Evolutionary conservation across 2,888 invertebrate species (phyloP).

Genomic region (Scaptodrosophila latifasciaeformis): DNA sequence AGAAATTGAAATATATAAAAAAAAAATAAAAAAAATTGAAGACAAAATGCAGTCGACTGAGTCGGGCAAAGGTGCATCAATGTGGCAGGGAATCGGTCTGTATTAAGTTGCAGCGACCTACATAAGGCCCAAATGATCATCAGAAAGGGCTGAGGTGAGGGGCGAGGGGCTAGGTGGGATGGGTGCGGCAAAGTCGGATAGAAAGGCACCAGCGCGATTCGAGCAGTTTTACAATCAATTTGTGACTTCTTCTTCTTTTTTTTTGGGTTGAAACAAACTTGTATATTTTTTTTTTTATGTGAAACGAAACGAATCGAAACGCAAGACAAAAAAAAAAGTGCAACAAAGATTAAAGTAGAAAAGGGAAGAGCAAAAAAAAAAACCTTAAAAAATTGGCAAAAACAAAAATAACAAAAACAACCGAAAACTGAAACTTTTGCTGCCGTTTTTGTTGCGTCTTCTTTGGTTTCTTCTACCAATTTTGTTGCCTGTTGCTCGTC

Average conservation of each 20-base stretch:
- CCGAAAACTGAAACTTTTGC: neutral
- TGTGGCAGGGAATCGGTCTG: constrained; percentile 41
- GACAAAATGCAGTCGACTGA: neutral
- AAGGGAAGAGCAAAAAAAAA: neutral
- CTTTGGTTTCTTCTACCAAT: neutral
- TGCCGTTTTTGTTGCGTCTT: too few species aligned
- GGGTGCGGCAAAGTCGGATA: neutral
- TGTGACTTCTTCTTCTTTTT: too few species aligned
- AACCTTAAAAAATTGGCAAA: neutral
- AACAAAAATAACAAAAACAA: neutral
- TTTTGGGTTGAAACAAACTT: too few species aligned
- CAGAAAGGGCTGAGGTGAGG: neutral
- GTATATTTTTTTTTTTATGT: too few species aligned
- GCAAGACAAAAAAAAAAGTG: neutral
- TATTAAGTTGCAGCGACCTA: constrained; percentile 75
- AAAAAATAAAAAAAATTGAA: neutral
- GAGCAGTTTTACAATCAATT: neutral
- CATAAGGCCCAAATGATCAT: constrained; percentile 47
- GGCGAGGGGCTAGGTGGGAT: neutral
- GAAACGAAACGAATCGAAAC: too few species aligned
- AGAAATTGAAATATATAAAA: neutral
- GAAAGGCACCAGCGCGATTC: neutral
- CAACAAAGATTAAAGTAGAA: neutral
- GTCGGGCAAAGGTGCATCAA: neutral
- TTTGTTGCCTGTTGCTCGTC: constrained; percentile 24